Conservation (phyloP, 2,113 vertebrate genomes). For the Heterocephalus glaber region DNA sequence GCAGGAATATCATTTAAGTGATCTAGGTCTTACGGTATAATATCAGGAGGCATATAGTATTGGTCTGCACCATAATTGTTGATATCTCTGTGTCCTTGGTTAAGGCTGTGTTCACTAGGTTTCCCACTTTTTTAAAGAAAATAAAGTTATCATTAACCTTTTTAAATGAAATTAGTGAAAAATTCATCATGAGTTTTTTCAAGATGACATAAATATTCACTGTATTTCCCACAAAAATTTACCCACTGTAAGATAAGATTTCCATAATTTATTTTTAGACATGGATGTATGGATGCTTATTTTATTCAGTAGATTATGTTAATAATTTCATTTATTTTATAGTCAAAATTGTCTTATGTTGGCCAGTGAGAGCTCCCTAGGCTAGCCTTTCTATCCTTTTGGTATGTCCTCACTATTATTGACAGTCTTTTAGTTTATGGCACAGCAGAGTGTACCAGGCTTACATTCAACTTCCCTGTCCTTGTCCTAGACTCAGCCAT, state of each 20-base stretch:
- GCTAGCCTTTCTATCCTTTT: background rate
- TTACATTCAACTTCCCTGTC: too few species aligned
- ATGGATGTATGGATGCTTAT: background rate
- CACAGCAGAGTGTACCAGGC: background rate
- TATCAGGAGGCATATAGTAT: background rate
- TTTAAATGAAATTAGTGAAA: background rate
- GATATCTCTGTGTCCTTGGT: background rate
- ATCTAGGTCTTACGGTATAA: background rate
- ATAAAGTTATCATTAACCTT: background rate
- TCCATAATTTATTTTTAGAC: background rate
- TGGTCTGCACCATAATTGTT: background rate
- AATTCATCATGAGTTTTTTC: background rate
- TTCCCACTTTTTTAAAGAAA: background rate
- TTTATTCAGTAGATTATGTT: background rate
- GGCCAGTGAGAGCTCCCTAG: background rate
- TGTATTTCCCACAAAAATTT: background rate
- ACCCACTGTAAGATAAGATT: background rate
- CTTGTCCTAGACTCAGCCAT: background rate
- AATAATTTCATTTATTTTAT: background rate
- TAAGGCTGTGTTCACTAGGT: background rate
- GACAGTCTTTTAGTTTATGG: background rate
- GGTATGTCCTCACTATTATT: background rate
- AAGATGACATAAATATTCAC: background rate
- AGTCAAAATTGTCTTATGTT: background rate
- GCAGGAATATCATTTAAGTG: background rate